Conservation (phyloP, 64 coral and sea anemone genomes). For the Dendrophyllia cribrosa region DNA sequence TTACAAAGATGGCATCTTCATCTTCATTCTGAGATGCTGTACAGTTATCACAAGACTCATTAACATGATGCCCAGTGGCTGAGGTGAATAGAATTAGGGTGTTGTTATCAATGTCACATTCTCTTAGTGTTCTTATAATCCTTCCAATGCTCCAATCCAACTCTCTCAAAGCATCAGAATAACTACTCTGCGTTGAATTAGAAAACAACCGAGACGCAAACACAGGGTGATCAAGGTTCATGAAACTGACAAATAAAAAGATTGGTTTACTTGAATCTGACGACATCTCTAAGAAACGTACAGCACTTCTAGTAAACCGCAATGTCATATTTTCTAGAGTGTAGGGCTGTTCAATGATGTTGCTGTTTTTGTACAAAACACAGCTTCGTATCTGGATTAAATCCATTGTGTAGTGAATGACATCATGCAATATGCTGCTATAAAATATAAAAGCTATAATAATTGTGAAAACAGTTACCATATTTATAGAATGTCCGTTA, state of each 20-base stretch:
- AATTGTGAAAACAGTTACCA: slow-evolving; percentile 26
- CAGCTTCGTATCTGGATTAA: slow-evolving; percentile 82
- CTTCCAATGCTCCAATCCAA: slow-evolving; percentile 95
- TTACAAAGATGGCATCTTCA: not conserved
- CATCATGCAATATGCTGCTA: slow-evolving; percentile 27
- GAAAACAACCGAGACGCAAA: slow-evolving; percentile 75
- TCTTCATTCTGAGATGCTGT: not conserved
- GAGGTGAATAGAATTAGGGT: slow-evolving; percentile 82
- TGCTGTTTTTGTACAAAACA: slow-evolving; percentile 74
- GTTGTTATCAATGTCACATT: slow-evolving; percentile 48
- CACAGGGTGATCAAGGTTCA: slow-evolving; percentile 65
- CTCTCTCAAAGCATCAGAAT: slow-evolving; percentile 69
- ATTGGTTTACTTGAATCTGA: slow-evolving; percentile 65
- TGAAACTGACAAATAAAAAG: slow-evolving; percentile 84
- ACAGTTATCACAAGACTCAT: slow-evolving; percentile 16
- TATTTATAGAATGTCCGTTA: slow-evolving; percentile 34
- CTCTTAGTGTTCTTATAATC: slow-evolving; percentile 57
- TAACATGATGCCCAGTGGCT: slow-evolving; percentile 58
- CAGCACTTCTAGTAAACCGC: slow-evolving; percentile 85
- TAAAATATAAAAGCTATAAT: slow-evolving; percentile 48
- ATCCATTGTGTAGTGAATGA: slow-evolving; percentile 26
- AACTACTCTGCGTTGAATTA: slow-evolving; percentile 30
- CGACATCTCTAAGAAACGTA: slow-evolving; percentile 62
- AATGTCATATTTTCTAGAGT: slow-evolving; percentile 83
- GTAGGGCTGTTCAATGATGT: slow-evolving; percentile 89